Evolutionary conservation across 1,140 invertebrate species (phyloP), one percentile per base, ranked within the genome.

Genomic region (Saccostrea glomerata): DNA sequence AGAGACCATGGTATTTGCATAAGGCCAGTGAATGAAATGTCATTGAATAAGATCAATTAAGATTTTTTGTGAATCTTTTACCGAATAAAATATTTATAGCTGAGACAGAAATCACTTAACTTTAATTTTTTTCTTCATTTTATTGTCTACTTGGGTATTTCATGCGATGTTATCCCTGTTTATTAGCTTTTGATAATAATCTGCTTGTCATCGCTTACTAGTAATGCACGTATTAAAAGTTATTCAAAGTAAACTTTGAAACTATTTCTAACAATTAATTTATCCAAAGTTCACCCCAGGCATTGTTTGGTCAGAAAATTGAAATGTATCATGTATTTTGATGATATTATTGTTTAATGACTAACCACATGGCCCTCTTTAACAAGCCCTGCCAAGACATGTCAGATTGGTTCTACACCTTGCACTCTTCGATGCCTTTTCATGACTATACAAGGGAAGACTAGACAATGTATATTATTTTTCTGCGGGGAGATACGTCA

Each of bases 401-500:
- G 58, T 63, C 58, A 63, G n/a, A 63, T n/a, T 20, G 58, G 6
- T 63, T 63, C 58, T 6, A 63, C 13, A 63, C 58, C 58, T 63
- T 63, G n/a, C n/a, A 63, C 58, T 63, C 58, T 17, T 63, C 15
- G 5, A 17, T 63, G 0, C 58, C n/a, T 20, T 20, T 63, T 63
- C 58, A 20, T 17, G 17, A 6, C 17, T 20, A 20, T 6, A 63
- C 58, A 4, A n/a, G 17, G 17, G 17, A 63, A 63, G 15, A 6
- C 17, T 63, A 20, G 58, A 63, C 58, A 63, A 63, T 77, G 23
- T 73, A 25, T 73, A n/a, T 73, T 9, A 36, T 30, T 30, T 13
- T 77, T 77, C 70, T 36, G 70, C 23, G 70, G 25, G 70, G 23
- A 77, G 15, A 77, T 77, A 77, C 70, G 70, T 77, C 70, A 77